phyloP scores from a whole-genome alignment of 53 echinoderm and acorn worm genomes.

The Stichopus horrens region DNA sequence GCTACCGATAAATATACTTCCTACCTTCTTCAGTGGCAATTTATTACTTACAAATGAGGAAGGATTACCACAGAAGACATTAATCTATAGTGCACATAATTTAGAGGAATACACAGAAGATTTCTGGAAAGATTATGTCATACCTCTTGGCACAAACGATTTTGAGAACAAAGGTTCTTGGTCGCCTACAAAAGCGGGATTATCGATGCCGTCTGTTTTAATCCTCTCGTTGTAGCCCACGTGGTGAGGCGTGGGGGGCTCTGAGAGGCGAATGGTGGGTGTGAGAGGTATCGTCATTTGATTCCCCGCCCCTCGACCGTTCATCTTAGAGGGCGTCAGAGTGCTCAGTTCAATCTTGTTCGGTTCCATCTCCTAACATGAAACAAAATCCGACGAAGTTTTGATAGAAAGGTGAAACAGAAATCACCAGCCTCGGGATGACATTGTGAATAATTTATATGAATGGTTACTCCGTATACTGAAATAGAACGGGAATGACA shows the following conservation, averaged over 20 bases:
- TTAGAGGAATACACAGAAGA: no score
- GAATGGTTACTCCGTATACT: no score
- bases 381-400: neutral
- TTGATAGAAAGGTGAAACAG: no score
- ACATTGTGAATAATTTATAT: no score
- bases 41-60: no score
- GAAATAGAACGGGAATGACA: no score
- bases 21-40: no score
- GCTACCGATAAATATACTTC: no score
- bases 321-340: constrained; percentile 16
- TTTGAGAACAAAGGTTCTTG: constrained; percentile 39
- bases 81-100: no score
- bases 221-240: neutral
- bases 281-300: constrained; percentile 54
- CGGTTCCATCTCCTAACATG: neutral
- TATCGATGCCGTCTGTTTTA: neutral
- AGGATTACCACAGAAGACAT: no score
- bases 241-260: constrained; percentile 62
- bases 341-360: constrained; percentile 27
- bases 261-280: constrained; percentile 78
- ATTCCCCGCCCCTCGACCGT: neutral
- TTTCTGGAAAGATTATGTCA: neutral
- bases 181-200: constrained; percentile 40
- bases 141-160: constrained; percentile 16
- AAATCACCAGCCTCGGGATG: no score